Conservation (phyloP, 1,140 invertebrate genomes). For the Rhopalosiphum maidis region DNA sequence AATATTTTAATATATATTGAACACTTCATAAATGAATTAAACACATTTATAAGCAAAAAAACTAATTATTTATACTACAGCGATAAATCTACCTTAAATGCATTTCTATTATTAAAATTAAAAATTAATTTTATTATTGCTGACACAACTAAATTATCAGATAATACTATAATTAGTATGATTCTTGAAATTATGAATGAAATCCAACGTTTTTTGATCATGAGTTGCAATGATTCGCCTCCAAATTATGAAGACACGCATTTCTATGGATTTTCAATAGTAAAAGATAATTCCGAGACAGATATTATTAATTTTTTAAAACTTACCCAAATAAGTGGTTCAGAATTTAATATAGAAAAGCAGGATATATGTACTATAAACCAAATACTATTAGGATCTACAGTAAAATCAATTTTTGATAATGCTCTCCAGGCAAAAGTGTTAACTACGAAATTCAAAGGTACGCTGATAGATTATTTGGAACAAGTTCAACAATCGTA, state of each 20-base stretch:
- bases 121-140: background rate
- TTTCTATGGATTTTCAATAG: background rate
- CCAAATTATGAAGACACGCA: background rate
- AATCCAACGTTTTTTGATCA: background rate
- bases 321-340: too few relatives aligned
- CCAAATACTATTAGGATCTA: too few relatives aligned
- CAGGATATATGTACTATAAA: too few relatives aligned
- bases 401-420: background rate
- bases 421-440: background rate
- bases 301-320: background rate
- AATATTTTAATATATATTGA: background rate
- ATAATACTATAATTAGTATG: background rate
- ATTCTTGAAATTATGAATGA: background rate
- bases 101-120: background rate
- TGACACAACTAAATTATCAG: background rate
- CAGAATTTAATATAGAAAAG: too few relatives aligned
- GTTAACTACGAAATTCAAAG: background rate
- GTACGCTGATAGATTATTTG: background rate
- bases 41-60: background rate
- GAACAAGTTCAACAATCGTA: background rate
- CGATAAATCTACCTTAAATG: background rate
- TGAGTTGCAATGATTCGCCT: background rate
- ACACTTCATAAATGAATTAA: background rate
- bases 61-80: background rate
- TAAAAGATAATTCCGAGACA: background rate